These are phyloP conservation scores for Hymenopus coronatus DNA, from an alignment of 2,888 invertebrate genomes.

Conservation along the genomic window DNA sequence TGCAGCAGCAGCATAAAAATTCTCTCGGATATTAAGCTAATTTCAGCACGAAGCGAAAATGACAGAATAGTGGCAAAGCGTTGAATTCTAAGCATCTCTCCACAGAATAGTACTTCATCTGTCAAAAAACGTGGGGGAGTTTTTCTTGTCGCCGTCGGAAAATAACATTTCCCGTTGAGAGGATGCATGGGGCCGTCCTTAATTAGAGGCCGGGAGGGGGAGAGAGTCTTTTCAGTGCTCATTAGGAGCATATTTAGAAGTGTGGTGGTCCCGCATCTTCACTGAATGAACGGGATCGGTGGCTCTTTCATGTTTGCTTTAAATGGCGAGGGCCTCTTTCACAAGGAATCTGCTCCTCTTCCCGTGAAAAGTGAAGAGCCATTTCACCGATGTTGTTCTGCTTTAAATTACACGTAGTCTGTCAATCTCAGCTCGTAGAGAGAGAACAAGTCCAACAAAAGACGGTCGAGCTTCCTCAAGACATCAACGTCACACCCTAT, in stretches of 20 bases:
- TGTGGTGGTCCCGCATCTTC: not conserved
- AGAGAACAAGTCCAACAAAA: not conserved
- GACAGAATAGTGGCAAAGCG: not conserved
- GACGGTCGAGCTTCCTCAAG: not conserved
- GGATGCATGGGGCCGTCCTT: not conserved
- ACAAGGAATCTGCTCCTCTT: not conserved
- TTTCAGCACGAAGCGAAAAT: not conserved
- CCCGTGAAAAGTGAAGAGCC: not conserved
- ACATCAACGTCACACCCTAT: too few relatives aligned
- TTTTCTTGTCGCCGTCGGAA: not conserved
- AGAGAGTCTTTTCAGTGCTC: not conserved
- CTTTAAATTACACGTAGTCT: not conserved
- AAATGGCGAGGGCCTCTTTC: not conserved
- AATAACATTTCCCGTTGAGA: not conserved
- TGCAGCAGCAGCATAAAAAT: not conserved
- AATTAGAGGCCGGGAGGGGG: not conserved
- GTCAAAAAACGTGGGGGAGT: not conserved
- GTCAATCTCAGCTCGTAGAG: not conserved
- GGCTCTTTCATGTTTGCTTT: not conserved
- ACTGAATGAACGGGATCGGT: not conserved
- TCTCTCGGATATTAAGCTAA: not conserved
- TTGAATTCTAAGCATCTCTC: not conserved
- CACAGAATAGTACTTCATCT: not conserved
- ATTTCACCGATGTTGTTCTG: not conserved
- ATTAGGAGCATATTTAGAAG: not conserved